These are phyloP conservation scores for Cryptus viduatorius DNA, from an alignment of 2,888 invertebrate genomes.

Conservation along the genomic window DNA sequence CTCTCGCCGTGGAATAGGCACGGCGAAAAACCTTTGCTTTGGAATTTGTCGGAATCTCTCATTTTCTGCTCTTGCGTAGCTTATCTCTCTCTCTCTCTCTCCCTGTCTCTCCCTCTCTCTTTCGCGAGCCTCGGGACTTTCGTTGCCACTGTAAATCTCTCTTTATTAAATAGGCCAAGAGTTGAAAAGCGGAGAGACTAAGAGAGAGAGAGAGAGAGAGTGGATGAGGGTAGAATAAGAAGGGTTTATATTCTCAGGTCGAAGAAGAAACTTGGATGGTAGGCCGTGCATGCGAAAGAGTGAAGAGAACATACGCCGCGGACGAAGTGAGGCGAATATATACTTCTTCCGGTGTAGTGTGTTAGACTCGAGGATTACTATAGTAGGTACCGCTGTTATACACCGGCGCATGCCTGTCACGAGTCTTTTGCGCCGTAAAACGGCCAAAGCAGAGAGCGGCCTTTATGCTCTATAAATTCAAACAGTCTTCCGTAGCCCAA, in stretches of 20 bases:
- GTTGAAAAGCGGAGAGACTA: slow-evolving; percentile 68
- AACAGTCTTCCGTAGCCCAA: slow-evolving; percentile 75
- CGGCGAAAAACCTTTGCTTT: slow-evolving; percentile 11
- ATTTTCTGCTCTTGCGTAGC: slow-evolving; percentile 25
- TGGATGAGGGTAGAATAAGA: slow-evolving; percentile 76
- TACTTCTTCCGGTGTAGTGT: slow-evolving; percentile 26
- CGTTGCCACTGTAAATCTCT: slow-evolving; percentile 80
- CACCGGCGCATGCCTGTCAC: slow-evolving; percentile 75
- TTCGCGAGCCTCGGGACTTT: slow-evolving; percentile 79
- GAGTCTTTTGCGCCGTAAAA: slow-evolving; percentile 75
- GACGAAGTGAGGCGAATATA: slow-evolving; percentile 3
- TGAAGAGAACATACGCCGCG: not conserved
- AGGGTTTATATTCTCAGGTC: slow-evolving; percentile 64
- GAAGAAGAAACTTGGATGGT: slow-evolving; percentile 40
- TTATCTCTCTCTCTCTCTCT: not conserved
- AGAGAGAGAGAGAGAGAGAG: slow-evolving; percentile 66
- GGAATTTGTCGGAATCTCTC: slow-evolving; percentile 67
- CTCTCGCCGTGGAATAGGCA: not conserved
- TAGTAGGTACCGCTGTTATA: slow-evolving; percentile 11
- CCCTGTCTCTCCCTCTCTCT: not conserved
- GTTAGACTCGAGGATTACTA: slow-evolving; percentile 42
- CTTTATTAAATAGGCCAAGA: slow-evolving; percentile 78
- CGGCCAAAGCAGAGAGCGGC: slow-evolving; percentile 74
- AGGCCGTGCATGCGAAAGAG: not conserved
- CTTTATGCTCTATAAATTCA: slow-evolving; percentile 83